Evolutionary conservation across 2,113 vertebrate species (phyloP), one percentile per base, ranked within the genome.

Genomic region (Tautogolabrus adspersus): DNA sequence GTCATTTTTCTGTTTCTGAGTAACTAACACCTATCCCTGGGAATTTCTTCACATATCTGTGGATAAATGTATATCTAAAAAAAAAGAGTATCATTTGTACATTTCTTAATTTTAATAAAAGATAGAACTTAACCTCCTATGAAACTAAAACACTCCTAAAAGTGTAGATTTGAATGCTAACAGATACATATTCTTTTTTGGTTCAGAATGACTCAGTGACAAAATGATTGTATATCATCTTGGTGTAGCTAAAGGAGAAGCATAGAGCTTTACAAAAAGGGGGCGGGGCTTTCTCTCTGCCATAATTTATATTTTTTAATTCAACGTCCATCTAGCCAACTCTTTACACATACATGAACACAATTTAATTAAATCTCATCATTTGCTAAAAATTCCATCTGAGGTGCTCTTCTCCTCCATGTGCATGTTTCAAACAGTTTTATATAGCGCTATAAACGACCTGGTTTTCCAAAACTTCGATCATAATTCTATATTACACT

Each of bases 261-360:
- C 67, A 18, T 49, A 52, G 37, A 37, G 1, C 19, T 22, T 15
- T 18, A 5, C 10, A 55, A 51, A 85, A 54, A 0, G 0, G 12
- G n/a, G 26, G 21, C 10, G 12, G 51, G 76, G 38, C 55, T 57
- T 54, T 37, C 13, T 3, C 26, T 71, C 22, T 30, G 26, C n/a
- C 21, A 67, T 26, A 1, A 70, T 63, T 71, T 51, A 12, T 49
- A 42, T 56, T 57, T 34, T 82, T 59, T 13, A 84, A 72, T 37
- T 51, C 59, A 1, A 91, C 88, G 81, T 90, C 34, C 85, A 10
- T 59, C 60, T 19, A 26, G 44, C 84, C 75, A 74, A 66, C 80
- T 71, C 23, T 85, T 72, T 54, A 47, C 82, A 92, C 89, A 66
- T 93, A 76, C 88, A 30, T 49, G 61, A 72, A 57, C 46, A 23